Conservation (phyloP, 2,113 vertebrate species). For the Pygoscelis antarcticus region DNA sequence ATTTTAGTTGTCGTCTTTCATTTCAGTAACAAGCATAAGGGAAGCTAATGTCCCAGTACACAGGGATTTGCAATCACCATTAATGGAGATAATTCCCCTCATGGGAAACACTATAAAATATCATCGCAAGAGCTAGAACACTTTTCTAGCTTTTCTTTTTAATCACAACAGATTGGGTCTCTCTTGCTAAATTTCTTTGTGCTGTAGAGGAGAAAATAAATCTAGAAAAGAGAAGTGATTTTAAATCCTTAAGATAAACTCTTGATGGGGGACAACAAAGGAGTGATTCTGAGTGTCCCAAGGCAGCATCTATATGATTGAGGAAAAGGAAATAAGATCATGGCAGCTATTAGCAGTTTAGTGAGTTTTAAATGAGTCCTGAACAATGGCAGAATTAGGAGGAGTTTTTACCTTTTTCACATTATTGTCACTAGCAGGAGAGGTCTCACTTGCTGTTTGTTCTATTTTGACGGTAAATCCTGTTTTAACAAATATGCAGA, state of each 20-base stretch:
- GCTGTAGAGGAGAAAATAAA: neutral
- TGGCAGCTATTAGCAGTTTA: neutral
- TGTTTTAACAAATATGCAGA: neutral
- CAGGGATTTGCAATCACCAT: conserved; percentile 2
- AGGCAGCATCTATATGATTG: neutral
- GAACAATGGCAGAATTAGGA: neutral
- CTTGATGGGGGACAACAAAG: neutral
- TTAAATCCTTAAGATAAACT: neutral
- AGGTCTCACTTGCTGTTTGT: neutral
- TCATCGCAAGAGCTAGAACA: neutral
- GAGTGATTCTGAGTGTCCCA: neutral
- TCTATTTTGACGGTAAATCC: neutral
- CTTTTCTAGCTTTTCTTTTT: neutral
- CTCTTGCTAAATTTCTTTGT: neutral
- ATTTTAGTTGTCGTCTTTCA: conserved; percentile 41
- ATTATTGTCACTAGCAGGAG: neutral
- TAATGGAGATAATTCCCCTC: conserved; percentile 17
- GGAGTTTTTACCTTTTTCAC: neutral
- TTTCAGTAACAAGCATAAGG: conserved; percentile 20
- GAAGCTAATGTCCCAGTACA: neutral
- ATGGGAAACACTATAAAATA: conserved; percentile 8
- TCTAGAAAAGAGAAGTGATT: neutral
- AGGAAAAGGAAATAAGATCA: neutral
- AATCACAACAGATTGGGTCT: neutral
- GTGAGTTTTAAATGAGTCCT: neutral